Conservation (phyloP, 2,888 invertebrate genomes). For the Caenorhabditis macrosperma region DNA sequence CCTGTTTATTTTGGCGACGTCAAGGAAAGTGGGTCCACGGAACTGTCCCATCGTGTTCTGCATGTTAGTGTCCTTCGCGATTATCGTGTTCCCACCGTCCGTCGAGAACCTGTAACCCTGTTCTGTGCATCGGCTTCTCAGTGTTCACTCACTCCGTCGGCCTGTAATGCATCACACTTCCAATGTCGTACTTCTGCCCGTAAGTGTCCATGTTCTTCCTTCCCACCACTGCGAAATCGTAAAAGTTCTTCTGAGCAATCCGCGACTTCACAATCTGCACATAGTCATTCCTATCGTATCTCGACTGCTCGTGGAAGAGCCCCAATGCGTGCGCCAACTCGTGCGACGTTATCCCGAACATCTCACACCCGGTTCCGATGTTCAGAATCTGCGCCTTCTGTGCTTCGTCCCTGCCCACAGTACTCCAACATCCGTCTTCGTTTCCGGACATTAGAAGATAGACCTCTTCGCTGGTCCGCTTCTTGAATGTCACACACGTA, state of each 20-base stretch:
- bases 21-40: constrained; percentile 60
- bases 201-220: constrained; percentile 59
- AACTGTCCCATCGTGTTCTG: constrained; percentile 66
- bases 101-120: constrained; percentile 44
- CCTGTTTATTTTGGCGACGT: constrained; percentile 57
- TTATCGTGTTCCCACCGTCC: constrained; percentile 52
- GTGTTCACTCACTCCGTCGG: constrained; percentile 56
- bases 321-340: constrained; percentile 67
- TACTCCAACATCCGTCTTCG: constrained; percentile 65
- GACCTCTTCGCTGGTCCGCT: constrained; percentile 41
- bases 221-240: constrained; percentile 63
- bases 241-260: constrained; percentile 49
- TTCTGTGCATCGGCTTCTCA: not conserved
- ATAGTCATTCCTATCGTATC: constrained; percentile 60
- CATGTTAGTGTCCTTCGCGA: constrained; percentile 60
- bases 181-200: constrained; percentile 60
- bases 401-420: constrained; percentile 61
- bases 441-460: constrained; percentile 49
- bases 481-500: constrained; percentile 55
- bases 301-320: constrained; percentile 64
- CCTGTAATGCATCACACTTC: constrained; percentile 67
- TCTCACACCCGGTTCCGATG: constrained; percentile 63
- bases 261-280: constrained; percentile 53
- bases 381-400: constrained; percentile 60
- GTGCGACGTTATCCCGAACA: constrained; percentile 68